phyloP scores from a whole-genome alignment of 1,140 invertebrate species.

The Notospermus geniculatus region DNA sequence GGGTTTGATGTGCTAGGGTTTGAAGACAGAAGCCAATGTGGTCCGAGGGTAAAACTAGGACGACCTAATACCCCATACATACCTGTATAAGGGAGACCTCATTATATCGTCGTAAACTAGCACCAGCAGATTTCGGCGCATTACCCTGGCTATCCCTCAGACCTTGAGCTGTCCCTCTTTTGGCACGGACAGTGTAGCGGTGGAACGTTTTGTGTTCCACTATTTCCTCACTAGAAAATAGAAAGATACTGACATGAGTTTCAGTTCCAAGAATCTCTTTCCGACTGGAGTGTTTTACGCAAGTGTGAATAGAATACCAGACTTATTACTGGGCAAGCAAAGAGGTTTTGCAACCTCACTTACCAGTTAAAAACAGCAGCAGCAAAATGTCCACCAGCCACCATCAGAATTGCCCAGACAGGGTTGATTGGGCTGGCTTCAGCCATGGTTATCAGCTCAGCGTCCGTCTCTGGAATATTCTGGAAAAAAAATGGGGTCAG shows the following conservation, averaged over 20 bases:
- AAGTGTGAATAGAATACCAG: no score
- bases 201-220: conserved; percentile 84
- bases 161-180: conserved; percentile 77
- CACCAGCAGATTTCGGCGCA: conserved; percentile 74
- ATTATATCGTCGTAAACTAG: conserved; percentile 77
- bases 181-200: conserved; percentile 79
- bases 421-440: conserved; percentile 46
- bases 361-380: conserved; percentile 75
- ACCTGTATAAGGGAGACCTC: conserved; percentile 58
- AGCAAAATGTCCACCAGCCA: conserved; percentile 84
- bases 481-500: conserved; percentile 38
- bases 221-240: conserved; percentile 55
- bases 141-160: conserved; percentile 66
- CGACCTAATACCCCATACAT: conserved; percentile 5
- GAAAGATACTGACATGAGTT: not conserved
- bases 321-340: no score
- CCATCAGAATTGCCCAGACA: conserved; percentile 74
- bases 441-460: conserved; percentile 57
- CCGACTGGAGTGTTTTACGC: no score
- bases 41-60: not conserved
- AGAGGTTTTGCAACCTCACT: conserved; percentile 9
- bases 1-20: no score
- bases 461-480: conserved; percentile 56
- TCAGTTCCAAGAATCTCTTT: not conserved
- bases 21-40: no score